Evolutionary conservation across 2,888 invertebrate species (phyloP).

Genomic region (Deroplatys truncata): DNA sequence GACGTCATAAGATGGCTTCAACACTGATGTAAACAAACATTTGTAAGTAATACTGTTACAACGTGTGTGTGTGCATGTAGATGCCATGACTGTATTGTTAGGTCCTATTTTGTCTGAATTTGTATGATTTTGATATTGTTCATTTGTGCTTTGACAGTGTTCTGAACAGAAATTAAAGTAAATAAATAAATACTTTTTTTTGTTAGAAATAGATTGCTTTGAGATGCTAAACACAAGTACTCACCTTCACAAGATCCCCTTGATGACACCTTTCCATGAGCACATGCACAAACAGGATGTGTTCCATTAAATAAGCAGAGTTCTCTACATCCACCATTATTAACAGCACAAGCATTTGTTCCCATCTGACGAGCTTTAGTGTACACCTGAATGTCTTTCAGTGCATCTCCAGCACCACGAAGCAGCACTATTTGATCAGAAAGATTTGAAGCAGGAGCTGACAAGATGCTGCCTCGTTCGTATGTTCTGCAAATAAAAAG

Average conservation of each 20-base stretch:
- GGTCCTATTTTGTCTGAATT: too few relatives aligned
- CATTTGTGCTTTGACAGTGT: too few relatives aligned
- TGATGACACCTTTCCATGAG: constrained; percentile 68
- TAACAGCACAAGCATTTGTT: constrained; percentile 58
- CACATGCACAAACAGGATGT: constrained; percentile 70
- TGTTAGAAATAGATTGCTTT: too few relatives aligned
- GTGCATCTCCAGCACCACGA: constrained; percentile 58
- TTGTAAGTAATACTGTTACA: too few relatives aligned
- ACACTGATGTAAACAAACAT: too few relatives aligned
- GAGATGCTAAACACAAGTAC: not conserved
- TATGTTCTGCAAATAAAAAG: constrained; percentile 43
- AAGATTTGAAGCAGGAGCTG: constrained; percentile 59
- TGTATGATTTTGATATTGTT: too few relatives aligned
- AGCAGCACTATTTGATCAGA: constrained; percentile 53
- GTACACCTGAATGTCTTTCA: constrained; percentile 66
- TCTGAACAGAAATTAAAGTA: too few relatives aligned
- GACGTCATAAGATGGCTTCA: too few relatives aligned
- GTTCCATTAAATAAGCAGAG: constrained; percentile 72
- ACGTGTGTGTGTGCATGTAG: too few relatives aligned
- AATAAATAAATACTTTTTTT: too few relatives aligned
- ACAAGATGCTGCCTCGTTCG: constrained; percentile 60
- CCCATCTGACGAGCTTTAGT: constrained; percentile 53
- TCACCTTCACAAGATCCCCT: constrained; percentile 65
- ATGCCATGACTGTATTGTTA: too few relatives aligned
- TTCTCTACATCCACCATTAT: constrained; percentile 72